Evolutionary conservation across 1,140 invertebrate species (phyloP).

Genomic region (Eueides isabella): DNA sequence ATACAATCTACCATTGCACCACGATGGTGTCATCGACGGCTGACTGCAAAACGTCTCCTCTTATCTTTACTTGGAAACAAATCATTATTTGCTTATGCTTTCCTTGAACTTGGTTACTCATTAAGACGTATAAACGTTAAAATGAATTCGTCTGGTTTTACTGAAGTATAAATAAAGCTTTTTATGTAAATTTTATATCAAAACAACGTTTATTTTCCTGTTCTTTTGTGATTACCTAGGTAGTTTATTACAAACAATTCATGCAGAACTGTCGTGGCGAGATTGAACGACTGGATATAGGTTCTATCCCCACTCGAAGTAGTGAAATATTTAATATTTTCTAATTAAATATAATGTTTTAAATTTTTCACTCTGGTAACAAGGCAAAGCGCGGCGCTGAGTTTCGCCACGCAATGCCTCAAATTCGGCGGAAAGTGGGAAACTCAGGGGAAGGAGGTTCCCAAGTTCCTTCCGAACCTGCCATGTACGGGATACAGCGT

Average conservation of each 20-base stretch:
- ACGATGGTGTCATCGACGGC: neutral
- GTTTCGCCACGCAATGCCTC: too few species aligned
- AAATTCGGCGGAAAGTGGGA: too few species aligned
- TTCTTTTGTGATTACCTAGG: neutral
- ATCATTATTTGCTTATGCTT: constrained; percentile 1
- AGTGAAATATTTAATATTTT: too few species aligned
- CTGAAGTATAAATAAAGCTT: neutral
- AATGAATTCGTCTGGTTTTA: neutral
- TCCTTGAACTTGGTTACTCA: constrained; percentile 10
- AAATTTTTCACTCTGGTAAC: neutral
- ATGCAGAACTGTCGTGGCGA: too few species aligned
- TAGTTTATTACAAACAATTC: too few species aligned
- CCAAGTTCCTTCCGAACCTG: too few species aligned
- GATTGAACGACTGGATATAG: too few species aligned
- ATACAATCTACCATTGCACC: neutral
- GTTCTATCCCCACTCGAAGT: too few species aligned
- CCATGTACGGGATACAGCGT: too few species aligned
- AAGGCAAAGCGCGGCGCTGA: neutral
- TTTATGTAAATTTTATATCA: neutral
- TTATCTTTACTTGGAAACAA: neutral
- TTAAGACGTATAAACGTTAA: neutral
- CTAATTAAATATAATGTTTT: too few species aligned
- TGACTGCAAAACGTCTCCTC: neutral
- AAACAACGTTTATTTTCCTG: neutral
- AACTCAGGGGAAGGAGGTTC: too few species aligned